Evolutionary conservation across 1,140 invertebrate genomes (phyloP).

Genomic region (Homarus americanus): DNA sequence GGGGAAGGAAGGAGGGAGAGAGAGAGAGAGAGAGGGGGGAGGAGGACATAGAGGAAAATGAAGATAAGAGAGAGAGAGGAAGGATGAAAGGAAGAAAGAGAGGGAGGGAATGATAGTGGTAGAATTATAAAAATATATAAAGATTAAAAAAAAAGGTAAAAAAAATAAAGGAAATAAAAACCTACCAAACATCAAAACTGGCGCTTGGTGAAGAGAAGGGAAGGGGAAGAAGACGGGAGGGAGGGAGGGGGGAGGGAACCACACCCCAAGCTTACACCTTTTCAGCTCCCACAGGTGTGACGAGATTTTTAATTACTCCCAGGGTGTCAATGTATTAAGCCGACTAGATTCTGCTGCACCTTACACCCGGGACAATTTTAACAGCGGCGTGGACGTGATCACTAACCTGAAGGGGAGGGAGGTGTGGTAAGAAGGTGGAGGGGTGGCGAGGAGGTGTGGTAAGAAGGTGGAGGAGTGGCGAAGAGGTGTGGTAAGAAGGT

Average conservation of each 20-base stretch:
- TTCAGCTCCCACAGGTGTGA: slow-evolving; percentile 22
- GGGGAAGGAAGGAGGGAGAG: background rate
- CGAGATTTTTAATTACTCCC: slow-evolving; percentile 40
- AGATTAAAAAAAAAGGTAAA: background rate
- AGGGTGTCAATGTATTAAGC: slow-evolving; percentile 64
- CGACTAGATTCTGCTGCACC: slow-evolving; percentile 39
- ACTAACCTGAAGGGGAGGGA: background rate
- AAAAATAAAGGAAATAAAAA: background rate
- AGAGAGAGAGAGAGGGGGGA: background rate
- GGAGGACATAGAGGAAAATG: background rate
- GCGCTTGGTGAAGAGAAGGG: background rate
- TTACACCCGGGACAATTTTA: slow-evolving; percentile 24
- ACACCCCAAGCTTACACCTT: background rate
- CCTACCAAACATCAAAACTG: background rate
- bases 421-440: background rate
- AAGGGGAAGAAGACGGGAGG: background rate
- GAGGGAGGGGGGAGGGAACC: background rate
- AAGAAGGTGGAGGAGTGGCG: background rate
- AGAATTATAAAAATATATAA: no score
- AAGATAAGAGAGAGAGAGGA: background rate
- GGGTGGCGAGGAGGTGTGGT: background rate
- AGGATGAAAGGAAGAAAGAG: background rate
- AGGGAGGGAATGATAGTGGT: background rate
- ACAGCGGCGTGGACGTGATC: background rate
- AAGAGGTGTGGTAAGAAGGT: background rate